Conservation (phyloP, 2,888 invertebrate species). For the Trichacis sp. region DNA sequence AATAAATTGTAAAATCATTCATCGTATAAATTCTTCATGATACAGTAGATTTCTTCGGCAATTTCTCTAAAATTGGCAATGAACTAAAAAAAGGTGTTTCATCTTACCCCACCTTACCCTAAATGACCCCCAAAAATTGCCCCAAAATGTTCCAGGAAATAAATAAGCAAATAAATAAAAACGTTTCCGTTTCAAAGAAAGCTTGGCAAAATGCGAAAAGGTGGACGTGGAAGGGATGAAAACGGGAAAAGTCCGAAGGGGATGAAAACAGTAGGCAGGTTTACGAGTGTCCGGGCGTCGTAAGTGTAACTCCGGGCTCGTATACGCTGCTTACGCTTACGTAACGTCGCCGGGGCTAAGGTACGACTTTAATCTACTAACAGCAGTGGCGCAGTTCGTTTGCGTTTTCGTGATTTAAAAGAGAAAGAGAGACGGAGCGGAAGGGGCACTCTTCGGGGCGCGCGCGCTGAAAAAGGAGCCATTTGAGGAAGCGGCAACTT, state of each 20-base stretch:
- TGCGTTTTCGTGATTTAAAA: slow-evolving; percentile 57
- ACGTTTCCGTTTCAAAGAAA: no score
- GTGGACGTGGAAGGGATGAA: slow-evolving; percentile 20
- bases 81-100: no score
- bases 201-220: no score
- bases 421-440: slow-evolving; percentile 9
- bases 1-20: no score
- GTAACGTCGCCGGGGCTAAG: slow-evolving; percentile 37
- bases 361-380: slow-evolving; percentile 62
- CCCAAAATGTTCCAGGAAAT: no score
- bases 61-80: no score
- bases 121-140: no score
- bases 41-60: no score
- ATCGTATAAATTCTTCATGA: no score
- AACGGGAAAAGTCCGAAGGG: slow-evolving; percentile 15
- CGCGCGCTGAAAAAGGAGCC: slow-evolving; percentile 4
- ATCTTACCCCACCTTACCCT: no score
- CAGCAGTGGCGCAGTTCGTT: slow-evolving; percentile 54
- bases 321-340: slow-evolving; percentile 48
- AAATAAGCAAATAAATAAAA: no score
- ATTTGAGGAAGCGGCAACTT: neutral
- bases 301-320: slow-evolving; percentile 52
- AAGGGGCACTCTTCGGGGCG: neutral
- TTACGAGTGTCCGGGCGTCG: slow-evolving; percentile 53
- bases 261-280: slow-evolving; percentile 54